A percentile compares a stretch with the other conserved stretches of the same genome.
Evolutionary conservation across 2,797 vertebrate species (phyloP).

Genomic region (Molossus alvarezi): DNA sequence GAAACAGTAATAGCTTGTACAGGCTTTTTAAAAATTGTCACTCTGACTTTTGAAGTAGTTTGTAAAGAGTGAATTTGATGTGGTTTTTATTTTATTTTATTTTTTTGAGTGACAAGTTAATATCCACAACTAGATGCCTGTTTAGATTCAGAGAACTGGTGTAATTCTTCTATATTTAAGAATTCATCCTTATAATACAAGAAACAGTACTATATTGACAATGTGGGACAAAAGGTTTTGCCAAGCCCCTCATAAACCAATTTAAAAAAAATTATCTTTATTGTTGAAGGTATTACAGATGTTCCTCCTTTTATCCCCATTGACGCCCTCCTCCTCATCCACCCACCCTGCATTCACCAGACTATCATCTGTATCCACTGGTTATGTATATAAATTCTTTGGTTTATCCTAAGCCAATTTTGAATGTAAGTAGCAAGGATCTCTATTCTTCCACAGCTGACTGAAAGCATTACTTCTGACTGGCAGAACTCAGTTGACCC

Average conservation of each 20-base stretch:
- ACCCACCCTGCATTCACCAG: too few species aligned
- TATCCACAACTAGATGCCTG: not conserved
- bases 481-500: not conserved
- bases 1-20: not conserved
- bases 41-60: not conserved
- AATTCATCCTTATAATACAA: not conserved
- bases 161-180: not conserved
- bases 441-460: not conserved
- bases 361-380: too few species aligned
- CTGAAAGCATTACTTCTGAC: not conserved
- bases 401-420: not conserved
- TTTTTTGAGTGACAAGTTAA: constrained; percentile 35
- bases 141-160: not conserved
- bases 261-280: too few species aligned
- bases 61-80: not conserved
- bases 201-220: not conserved
- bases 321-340: too few species aligned
- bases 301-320: too few species aligned
- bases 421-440: not conserved
- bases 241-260: not conserved
- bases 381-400: too few species aligned
- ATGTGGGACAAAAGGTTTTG: not conserved
- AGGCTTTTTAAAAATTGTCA: not conserved
- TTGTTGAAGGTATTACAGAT: too few species aligned
- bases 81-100: too few species aligned